Base-by-base conservation (phyloP, 2,113 vertebrate species). In the Mellivora capensis region DNA sequence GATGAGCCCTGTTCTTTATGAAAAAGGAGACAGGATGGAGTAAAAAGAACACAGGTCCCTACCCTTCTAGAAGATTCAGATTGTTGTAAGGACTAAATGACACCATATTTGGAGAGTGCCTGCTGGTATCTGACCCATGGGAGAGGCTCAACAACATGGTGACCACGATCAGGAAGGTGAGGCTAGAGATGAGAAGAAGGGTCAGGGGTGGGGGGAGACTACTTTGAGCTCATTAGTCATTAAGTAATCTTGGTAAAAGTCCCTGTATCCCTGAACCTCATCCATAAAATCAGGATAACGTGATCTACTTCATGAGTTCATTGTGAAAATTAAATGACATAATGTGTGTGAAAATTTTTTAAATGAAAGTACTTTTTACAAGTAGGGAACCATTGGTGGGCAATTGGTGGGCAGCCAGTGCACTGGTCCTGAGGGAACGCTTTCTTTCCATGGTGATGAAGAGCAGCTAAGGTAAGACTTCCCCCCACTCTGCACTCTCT, bases 241-340 rank as follows among this genome's bases (percentile, higher is more conserved):
- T n/a, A 77, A 20, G 52, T 59, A 11, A 82, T 42, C 29, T 25
- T 31, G 47, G 23, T 39, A 37, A 18, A 77, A 34, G 17, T 72
- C 54, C 84, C 59, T 25, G 42, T 2, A 0, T 77, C 57, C 64
- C 84, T 59, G 20, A 64, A 6, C 2, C 37, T 94, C 52, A 77
- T 44, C 18, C 69, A 37, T 17, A 88, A 97, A 49, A 74, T 4
- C 37, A 11, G 39, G 29, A 77, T 72, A 54, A 49, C 15, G 37
- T 21, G 52, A 64, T 39, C 39, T 44, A 52, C 25, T 54, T 62
- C 42, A 77, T 8, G 17, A 27, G 7, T 64, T 84, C 74, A 21
- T 37, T 11, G 52, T 62, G n/a, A 96, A 34, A 81, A 83, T 59
- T 79, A 59, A 81, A 64, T 90, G 52, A 39, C 17, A 87, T 67